Evolutionary conservation across 1,140 invertebrate genomes (phyloP), one percentile per base, ranked within the genome.

Genomic region (Maniola jurtina): DNA sequence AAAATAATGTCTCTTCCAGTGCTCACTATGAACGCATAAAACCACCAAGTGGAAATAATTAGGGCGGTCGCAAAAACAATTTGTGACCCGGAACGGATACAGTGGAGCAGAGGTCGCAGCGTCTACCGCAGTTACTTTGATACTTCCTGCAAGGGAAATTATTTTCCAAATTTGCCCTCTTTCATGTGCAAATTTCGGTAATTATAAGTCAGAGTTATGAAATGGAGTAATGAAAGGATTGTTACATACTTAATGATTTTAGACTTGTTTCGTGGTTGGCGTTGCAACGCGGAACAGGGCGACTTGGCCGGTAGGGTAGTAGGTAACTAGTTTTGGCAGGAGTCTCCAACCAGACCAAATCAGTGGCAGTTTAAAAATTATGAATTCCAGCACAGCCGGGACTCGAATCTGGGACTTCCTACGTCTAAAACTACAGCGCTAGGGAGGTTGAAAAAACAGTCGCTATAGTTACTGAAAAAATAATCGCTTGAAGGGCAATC

Each of bases 21-120:
- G 42, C 14, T 40, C 11, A 13, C 34, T 69, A 64, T 64, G 35
- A 16, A 61, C 34, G 45, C 42, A 61, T 64, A 75, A 77, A 79
- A 63, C 76, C 86, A 83, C 81, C 79, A 83, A 86, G 80, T 86
- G 84, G 79, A 88, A 88, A 88, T 86, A 86, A 86, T 88, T 84
- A 88, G 79, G 76, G 72, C 73, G 67, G 73, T 67, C 77, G 86
- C 84, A 86, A 86, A 86, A 88, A 85, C 83, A 86, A 84, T 88
- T 88, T 86, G 84, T 88, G 86, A 79, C 71, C 81, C 86, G 84
- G 83, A 76, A 86, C 84, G 81, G 74, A 70, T 72, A 75, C 76
- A 62, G 60, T 56, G 68, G 45, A 61, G 69, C 75, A 72, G 66
- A 59, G 72, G 68, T 67, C 72, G 71, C 75, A 72, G 71, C 80